phyloP scores from a whole-genome alignment of 2,113 vertebrate species.

The Clarias batrachus region DNA sequence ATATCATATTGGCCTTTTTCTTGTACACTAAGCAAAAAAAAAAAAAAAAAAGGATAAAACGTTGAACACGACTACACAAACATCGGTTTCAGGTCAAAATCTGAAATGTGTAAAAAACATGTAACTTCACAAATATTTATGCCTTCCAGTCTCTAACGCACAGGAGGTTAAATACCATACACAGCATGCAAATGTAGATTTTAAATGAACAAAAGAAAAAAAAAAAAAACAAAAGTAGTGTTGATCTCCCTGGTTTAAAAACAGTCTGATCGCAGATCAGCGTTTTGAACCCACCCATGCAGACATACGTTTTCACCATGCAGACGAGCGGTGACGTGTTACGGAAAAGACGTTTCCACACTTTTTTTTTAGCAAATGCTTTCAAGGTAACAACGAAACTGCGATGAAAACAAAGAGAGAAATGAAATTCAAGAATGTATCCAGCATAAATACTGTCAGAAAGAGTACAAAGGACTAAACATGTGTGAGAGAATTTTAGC shows the following conservation, averaged over 20 bases:
- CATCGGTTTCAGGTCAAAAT: conserved; percentile 4
- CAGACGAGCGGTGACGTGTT: background rate
- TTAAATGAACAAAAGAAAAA: background rate
- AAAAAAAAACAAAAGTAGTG: background rate
- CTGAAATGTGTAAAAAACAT: conserved; percentile 17
- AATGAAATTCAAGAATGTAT: background rate
- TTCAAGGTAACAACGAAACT: background rate
- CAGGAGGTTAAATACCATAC: conserved; percentile 2
- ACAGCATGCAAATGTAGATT: conserved; percentile 20
- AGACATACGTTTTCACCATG: background rate
- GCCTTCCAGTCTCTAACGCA: conserved; percentile 26
- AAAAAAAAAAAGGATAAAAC: background rate
- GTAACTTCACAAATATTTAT: conserved; percentile 8
- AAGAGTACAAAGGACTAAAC: background rate
- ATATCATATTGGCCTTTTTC: conserved; percentile 69
- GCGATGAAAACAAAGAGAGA: background rate
- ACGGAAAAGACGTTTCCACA: background rate
- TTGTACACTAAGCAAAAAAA: conserved; percentile 20
- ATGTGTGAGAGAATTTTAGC: background rate
- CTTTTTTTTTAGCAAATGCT: background rate
- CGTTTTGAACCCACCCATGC: background rate
- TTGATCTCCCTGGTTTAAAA: conserved; percentile 1
- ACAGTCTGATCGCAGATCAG: conserved; percentile 31
- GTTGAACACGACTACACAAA: conserved; percentile 42
- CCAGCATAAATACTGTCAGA: conserved; percentile 9